A percentile compares a stretch with the other conserved stretches of the same genome.
Evolutionary conservation across 30 jellyfish, hydroid and myxozoan species (phyloP).

Genomic region (Hydractinia symbiolongicarpus): DNA sequence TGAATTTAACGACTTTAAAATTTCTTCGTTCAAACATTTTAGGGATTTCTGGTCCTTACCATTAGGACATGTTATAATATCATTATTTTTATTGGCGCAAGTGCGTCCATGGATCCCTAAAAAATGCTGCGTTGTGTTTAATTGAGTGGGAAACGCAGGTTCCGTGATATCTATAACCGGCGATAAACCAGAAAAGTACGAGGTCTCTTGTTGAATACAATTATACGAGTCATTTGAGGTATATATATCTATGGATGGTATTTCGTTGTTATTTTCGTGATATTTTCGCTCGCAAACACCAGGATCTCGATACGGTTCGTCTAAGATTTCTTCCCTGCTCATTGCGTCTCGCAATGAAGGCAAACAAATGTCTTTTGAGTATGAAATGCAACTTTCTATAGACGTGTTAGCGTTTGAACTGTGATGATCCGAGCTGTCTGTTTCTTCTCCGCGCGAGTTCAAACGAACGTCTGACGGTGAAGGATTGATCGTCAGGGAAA

Average conservation of each 20-base stretch:
- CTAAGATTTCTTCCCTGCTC: constrained; percentile 46
- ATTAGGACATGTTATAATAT: background rate
- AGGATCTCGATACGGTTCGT: constrained; percentile 95
- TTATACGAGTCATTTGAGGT: constrained; percentile 15
- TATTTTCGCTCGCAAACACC: constrained; percentile 64
- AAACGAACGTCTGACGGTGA: background rate
- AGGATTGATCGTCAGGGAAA: background rate
- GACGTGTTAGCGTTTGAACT: constrained; percentile 24
- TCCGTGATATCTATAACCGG: constrained; percentile 46
- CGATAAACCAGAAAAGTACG: constrained; percentile 59
- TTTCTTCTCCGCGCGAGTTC: constrained; percentile 15
- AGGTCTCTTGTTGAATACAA: constrained; percentile 42
- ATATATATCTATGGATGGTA: constrained; percentile 1
- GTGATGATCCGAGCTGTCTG: background rate
- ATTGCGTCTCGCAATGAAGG: constrained; percentile 73
- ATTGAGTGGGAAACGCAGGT: background rate
- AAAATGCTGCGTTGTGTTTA: background rate
- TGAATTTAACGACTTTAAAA: background rate
- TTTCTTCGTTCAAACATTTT: constrained; percentile 5
- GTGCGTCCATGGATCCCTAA: constrained; percentile 28
- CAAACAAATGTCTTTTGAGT: constrained; percentile 29
- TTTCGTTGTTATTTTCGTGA: background rate
- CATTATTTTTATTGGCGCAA: constrained; percentile 13
- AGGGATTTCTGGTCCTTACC: background rate
- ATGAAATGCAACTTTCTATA: constrained; percentile 9